Base-by-base conservation (phyloP, 2,113 vertebrate genomes). In the Physeter macrocephalus region DNA sequence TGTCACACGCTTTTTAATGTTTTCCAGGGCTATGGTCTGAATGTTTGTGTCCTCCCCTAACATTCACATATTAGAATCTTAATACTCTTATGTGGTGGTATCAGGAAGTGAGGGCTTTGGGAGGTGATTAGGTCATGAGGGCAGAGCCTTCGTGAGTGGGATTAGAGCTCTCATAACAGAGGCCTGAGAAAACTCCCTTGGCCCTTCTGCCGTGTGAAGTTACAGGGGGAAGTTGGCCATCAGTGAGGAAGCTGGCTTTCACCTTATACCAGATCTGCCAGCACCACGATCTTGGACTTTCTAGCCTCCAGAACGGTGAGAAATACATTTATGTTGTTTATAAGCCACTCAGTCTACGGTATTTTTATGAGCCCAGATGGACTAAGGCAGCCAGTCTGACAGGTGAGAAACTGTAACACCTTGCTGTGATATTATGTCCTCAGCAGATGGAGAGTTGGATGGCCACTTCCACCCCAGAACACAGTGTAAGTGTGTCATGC, bases 31-130 rank as follows among this genome's bases (percentile, higher is more conserved):
- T 66, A 9, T 23, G 43, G 88, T 64, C 43, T 78, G 15, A 49
- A 29, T 46, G 41, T 21, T 12, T 66, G 29, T 23, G 20, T 5
- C 20, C 54, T 3, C 8, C 4, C 2, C 15, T 0, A 1, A 77
- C 77, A 62, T 77, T 49, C 43, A 77, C 43, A 62, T 41, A n/a
- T 64, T 62, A 59, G 41, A 52, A 64, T 66, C 34, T 34, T 36
- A 78, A 66, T 9, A 12, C 10, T 27, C 23, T 49, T 49, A 9
- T 66, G 59, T 39, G 43, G n/a, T 66, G 41, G 34, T 64, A 49
- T 64, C 46, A 52, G 57, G 15, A 77, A 4, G 23, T 75, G 57
- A 77, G 41, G 57, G 4, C 13, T 75, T n/a, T 59, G 17, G 52
- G 74, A 92, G 29, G 12, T 94, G 25, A 52, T 61, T 31, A 71